A percentile compares a stretch with the other conserved stretches of the same genome.
phyloP scores from a whole-genome alignment of 2,888 invertebrate genomes.

The Anorthoa munda region DNA sequence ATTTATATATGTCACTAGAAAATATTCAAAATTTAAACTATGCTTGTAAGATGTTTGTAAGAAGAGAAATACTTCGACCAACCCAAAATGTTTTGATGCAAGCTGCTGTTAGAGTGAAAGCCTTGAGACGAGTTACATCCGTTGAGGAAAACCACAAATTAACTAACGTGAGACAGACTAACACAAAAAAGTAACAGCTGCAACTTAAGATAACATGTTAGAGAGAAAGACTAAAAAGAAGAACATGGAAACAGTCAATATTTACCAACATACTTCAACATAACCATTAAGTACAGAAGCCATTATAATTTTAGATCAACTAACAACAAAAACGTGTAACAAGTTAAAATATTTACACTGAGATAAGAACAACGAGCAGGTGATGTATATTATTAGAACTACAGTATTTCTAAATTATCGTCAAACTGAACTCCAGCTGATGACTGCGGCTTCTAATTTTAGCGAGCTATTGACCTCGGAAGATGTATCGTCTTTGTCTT shows the following conservation, averaged over 20 bases:
- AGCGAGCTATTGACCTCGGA: conserved; percentile 54
- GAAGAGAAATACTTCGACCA: not conserved
- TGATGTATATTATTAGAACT: conserved; percentile 12
- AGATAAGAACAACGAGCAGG: conserved; percentile 17
- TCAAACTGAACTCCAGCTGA: conserved; percentile 20
- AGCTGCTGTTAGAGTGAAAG: not conserved
- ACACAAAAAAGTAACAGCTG: conserved; percentile 5
- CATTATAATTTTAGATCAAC: conserved; percentile 3
- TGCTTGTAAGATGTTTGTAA: not conserved
- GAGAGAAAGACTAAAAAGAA: not conserved
- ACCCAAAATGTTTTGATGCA: not conserved
- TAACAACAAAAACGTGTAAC: conserved; percentile 19
- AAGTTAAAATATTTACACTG: conserved; percentile 16
- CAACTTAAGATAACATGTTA: not conserved
- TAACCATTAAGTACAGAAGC: conserved; percentile 3
- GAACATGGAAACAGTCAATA: not conserved
- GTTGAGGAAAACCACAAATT: conserved; percentile 3
- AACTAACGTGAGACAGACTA: not conserved
- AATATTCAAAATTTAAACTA: not conserved
- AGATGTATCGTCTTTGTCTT: conserved; percentile 17
- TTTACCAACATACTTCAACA: conserved; percentile 27
- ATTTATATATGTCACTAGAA: not conserved
- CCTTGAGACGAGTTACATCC: not conserved
- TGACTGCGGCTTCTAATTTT: conserved; percentile 40
- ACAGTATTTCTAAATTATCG: conserved; percentile 14